Evolutionary conservation across 1,140 invertebrate genomes (phyloP), one percentile per base, ranked within the genome.

Genomic region (Philopotamus ludificatus): DNA sequence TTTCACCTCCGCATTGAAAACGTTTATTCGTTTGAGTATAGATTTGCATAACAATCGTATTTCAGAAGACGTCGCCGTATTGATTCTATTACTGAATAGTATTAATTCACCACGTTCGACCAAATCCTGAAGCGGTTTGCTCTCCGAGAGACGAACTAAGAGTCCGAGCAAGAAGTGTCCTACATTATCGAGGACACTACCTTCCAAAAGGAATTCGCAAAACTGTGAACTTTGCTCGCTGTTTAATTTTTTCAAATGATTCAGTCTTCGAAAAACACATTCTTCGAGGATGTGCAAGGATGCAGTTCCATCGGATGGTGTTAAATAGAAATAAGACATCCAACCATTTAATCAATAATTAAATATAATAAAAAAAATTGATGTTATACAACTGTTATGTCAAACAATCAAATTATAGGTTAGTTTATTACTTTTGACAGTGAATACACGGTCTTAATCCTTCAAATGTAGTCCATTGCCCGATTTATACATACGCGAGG

Each of bases 81-180:
- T 44, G 9, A 79, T 63, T 25, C 79, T 72, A 42, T 68, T 63
- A 62, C 67, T 71, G 53, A 81, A 78, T 7, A 79, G 49, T 28
- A 70, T 64, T 26, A 70, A 57, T 74, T 79, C 76, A 23, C 72
- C 50, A 22, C 73, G 71, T 4, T 73, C 49, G 59, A 79, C 68
- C 65, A 73, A 71, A 15, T 73, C 63, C 22, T 69, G 70, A 39
- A 79, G 73, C 15, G 72, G 72, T 9, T 49, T 54, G 63, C 73
- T 73, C 50, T 70, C 60, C 22, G 70, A 58, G 34, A 77, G 59
- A 53, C 72, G 73, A 28, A 71, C 64, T n/a, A 75, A 63, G 70
- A 79, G 77, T 75, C 83, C 80, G n/a, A 85, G 71, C 65, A 77
- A 76, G 72, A 84, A 85, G 70, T 85, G 83, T 55, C 84, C 84